Conservation (phyloP, 1,140 invertebrate genomes). For the Whitmania pigra region DNA sequence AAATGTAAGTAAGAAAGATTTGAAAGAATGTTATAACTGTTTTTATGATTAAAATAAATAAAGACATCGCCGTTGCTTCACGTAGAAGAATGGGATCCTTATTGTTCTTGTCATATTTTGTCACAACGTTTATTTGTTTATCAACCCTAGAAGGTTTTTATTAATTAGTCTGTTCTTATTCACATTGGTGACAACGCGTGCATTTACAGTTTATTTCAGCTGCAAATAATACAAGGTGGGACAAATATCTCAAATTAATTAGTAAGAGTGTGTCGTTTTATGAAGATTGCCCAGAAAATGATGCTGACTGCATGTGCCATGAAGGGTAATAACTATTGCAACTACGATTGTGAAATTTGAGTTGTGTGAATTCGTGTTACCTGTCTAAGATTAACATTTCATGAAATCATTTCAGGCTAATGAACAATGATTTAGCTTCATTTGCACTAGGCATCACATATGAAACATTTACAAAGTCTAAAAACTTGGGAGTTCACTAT, state of each 20-base stretch:
- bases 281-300: slow-evolving; percentile 11
- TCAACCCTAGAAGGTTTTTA: too few species aligned
- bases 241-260: slow-evolving; percentile 11
- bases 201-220: too few species aligned
- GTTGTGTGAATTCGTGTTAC: neutral
- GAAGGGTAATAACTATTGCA: neutral
- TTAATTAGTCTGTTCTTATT: too few species aligned
- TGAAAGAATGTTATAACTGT: too few species aligned
- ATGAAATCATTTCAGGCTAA: neutral
- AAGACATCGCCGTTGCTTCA: too few species aligned
- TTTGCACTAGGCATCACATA: slow-evolving; percentile 20
- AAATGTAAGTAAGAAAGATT: too few species aligned
- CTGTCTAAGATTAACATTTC: neutral
- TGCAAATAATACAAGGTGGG: neutral
- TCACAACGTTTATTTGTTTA: too few species aligned
- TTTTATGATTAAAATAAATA: too few species aligned
- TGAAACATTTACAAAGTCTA: slow-evolving; percentile 17
- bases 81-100: too few species aligned
- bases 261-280: neutral
- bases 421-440: slow-evolving; percentile 5
- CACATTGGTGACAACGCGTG: too few species aligned
- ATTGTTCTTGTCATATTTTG: too few species aligned
- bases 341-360: neutral
- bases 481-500: slow-evolving; percentile 47
- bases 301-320: slow-evolving; percentile 7